These are phyloP conservation scores for Pteropus rufus DNA, from an alignment of 2,797 vertebrate species.

Conservation along the genomic window DNA sequence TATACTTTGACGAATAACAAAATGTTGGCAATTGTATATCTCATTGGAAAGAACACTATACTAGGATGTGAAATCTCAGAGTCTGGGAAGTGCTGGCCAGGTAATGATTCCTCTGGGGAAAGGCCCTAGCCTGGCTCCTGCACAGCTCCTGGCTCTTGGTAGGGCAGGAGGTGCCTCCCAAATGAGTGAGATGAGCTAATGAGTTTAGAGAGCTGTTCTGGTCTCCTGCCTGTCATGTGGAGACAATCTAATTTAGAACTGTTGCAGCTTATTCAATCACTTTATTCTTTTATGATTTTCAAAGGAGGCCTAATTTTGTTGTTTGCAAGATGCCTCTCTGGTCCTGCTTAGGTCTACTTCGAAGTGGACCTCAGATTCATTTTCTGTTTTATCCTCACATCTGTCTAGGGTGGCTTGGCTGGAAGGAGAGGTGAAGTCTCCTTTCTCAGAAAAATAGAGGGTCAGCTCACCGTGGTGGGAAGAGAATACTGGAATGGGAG, in stretches of 20 bases:
- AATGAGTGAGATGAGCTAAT: conserved; percentile 12
- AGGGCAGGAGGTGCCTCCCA: background rate
- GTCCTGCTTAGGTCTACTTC: background rate
- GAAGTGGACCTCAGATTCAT: background rate
- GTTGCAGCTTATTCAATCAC: background rate
- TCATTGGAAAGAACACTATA: background rate
- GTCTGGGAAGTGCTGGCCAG: background rate
- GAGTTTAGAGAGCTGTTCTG: background rate
- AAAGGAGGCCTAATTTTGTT: conserved; percentile 10
- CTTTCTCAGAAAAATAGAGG: background rate
- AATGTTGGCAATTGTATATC: background rate
- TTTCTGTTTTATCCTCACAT: background rate
- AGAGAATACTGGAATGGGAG: background rate
- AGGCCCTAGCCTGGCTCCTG: background rate
- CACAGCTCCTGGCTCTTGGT: background rate
- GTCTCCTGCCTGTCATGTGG: background rate
- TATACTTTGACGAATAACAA: conserved; percentile 26
- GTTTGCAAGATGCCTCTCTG: background rate
- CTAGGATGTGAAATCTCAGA: background rate
- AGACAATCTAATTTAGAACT: background rate
- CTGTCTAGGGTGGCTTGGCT: background rate
- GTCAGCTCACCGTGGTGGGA: background rate
- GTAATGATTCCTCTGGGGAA: background rate
- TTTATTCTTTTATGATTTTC: conserved; percentile 13
- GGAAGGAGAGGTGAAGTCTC: background rate